Evolutionary conservation across 2,888 invertebrate genomes (phyloP).

Genomic region (Neuroscelio doddi): DNA sequence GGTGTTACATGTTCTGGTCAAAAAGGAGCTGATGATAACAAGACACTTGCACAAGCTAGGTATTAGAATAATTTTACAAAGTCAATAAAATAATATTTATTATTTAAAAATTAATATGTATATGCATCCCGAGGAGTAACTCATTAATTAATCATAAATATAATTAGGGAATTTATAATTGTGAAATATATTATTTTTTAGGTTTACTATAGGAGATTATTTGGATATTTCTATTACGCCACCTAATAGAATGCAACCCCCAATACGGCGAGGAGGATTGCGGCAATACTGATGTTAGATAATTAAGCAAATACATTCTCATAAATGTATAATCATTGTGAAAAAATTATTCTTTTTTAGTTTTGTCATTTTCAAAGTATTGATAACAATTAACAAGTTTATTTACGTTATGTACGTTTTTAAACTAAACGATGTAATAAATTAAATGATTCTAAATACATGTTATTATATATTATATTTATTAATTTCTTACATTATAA

Average conservation of each 20-base stretch:
- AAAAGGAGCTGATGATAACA: constrained; percentile 94
- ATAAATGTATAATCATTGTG: background rate
- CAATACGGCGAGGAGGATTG: constrained; percentile 78
- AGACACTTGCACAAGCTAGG: constrained; percentile 86
- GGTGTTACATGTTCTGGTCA: constrained; percentile 95
- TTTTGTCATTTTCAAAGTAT: too few species aligned
- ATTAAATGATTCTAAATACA: too few species aligned
- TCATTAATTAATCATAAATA: background rate
- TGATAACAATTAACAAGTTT: too few species aligned
- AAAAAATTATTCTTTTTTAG: too few species aligned
- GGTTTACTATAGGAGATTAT: constrained; percentile 97
- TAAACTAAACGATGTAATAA: too few species aligned
- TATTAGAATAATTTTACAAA: constrained; percentile 35
- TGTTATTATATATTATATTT: too few species aligned
- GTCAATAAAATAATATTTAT: background rate
- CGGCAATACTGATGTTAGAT: constrained; percentile 67
- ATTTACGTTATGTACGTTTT: too few species aligned
- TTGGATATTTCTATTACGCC: constrained; percentile 96
- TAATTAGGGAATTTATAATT: constrained; percentile 1
- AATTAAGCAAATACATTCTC: background rate
- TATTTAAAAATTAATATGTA: background rate
- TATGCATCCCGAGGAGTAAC: background rate
- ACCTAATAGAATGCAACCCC: constrained; percentile 82
- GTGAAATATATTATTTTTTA: constrained; percentile 49
- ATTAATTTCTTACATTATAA: too few species aligned